Evolutionary conservation across 2,797 vertebrate species (phyloP).

Genomic region (Hapalemur alaotrensis): DNA sequence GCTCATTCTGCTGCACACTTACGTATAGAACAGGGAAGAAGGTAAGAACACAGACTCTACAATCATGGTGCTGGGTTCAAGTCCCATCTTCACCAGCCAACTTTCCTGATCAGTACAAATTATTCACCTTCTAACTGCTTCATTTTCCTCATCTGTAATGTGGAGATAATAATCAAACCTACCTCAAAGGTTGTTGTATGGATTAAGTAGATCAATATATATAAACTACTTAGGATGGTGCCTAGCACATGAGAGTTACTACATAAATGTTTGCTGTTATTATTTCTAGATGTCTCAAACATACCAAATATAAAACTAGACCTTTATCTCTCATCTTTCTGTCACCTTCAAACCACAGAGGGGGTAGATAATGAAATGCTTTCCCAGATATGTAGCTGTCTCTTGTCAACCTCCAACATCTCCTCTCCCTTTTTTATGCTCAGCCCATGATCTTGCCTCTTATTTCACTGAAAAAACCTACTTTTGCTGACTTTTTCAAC

Average conservation of each 20-base stretch:
- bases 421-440: not conserved
- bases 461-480: not conserved
- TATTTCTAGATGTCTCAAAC: not conserved
- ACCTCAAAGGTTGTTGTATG: not conserved
- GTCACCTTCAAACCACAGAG: not conserved
- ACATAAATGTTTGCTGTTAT: not conserved
- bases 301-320: not conserved
- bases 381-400: not conserved
- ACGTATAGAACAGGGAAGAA: fast-evolving
- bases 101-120: not conserved
- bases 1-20: not conserved
- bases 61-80: not conserved
- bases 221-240: not conserved
- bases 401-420: not conserved
- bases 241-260: not conserved
- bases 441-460: not conserved
- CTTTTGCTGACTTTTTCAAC: not conserved
- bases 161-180: not conserved
- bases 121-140: not conserved
- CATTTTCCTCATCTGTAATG: not conserved
- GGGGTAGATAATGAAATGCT: not conserved
- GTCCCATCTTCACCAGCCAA: not conserved
- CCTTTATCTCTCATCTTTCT: not conserved
- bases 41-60: not conserved
- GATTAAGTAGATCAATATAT: not conserved